Evolutionary conservation across 2,797 vertebrate genomes (phyloP), one percentile per base, ranked within the genome.

Genomic region (Okamejei kenojei): DNA sequence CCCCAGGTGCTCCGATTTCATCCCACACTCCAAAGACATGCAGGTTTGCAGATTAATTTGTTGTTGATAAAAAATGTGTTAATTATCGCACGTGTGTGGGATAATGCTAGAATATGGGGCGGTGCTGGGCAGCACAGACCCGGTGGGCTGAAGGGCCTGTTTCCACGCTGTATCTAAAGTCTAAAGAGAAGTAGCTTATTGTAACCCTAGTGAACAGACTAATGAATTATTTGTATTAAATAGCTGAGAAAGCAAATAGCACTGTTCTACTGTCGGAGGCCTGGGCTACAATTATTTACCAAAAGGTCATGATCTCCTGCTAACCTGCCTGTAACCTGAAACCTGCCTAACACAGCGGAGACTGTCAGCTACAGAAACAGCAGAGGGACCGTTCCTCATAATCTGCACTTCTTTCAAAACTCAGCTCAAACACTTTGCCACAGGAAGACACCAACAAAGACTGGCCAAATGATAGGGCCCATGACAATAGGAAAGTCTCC

Each of bases 291-390:
- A 91, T 91, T 91, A 45, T 91, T 26, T 74, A 92, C 93, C 86
- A 3, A 29, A 84, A 93, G 81, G 71, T 32, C 38, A 61, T 21
- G 0, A 0, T 0, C 21, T 7, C 73, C 94, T 74, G 6, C 0
- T 81, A 94, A 74, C 93, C 65, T 26, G 54, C 93, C 93, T 76
- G 23, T 32, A 94, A 94, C 81, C 86, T 88, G 82, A 93, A 81
- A 17, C 93, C 17, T 94, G 94, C 94, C 26, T 2, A 63, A 45
- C 38, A 45, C 68, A 91, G n/a, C 21, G 23, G 65, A 91, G 68
- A 74, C 73, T 21, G 10, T 26, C 90, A 68, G 84, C 68, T 91
- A 38, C 15, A 91, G 90, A 54, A 45, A 23, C 71, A 35, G 65
- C 26, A 58, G 45, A 82, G 58, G 21, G 1, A 35, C n/a, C 80